Base-by-base conservation (phyloP, 2,113 vertebrate genomes). In the Machaerirhynchus nigripectus region DNA sequence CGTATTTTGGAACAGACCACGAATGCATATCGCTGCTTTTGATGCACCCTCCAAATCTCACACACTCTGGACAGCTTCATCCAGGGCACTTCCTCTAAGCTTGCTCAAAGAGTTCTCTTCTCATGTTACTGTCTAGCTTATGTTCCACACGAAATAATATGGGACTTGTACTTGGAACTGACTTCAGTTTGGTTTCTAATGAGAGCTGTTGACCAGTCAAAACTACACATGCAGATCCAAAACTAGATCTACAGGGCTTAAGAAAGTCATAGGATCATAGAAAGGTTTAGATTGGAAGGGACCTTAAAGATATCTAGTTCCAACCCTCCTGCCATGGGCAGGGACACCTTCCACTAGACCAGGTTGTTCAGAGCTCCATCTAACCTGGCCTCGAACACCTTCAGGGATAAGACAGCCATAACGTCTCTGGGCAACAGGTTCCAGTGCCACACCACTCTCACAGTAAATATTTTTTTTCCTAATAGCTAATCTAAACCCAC, bases 1-100 rank as follows among this genome's bases (percentile, higher is more conserved):
- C 0, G 0, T 49, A 49, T 13, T 49, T 59, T 47, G 50, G 31
- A 92, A 31, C 6, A 39, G 13, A 76, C 3, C 16, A 21, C 5
- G 7, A 60, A 68, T 40, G 9, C 4, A 3, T 44, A 35, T 13
- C 14, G 19, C 13, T 39, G 24, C 7, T 60, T 65, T 49, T 74
- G 35, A 9, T 74, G 4, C 4, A 63, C 3, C 2, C 22, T 53
- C 6, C 33, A 70, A 2, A 40, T 67, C n/a, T 69, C 50, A 56
- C 5, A 27, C 22, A n/a, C 10, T 39, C 49, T 39, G 21, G 27
- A 71, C 18, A 39, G 3, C 15, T 50, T 93, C 15, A 26, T 61
- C 4, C 7, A 68, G 10, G 11, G 15, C 11, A 42, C 23, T 47
- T 59, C 11, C 35, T 21, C 15, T 21, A 83, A 75, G 9, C 21